Evolutionary conservation across 2,797 vertebrate species (phyloP).

Genomic region (Natrix natrix): DNA sequence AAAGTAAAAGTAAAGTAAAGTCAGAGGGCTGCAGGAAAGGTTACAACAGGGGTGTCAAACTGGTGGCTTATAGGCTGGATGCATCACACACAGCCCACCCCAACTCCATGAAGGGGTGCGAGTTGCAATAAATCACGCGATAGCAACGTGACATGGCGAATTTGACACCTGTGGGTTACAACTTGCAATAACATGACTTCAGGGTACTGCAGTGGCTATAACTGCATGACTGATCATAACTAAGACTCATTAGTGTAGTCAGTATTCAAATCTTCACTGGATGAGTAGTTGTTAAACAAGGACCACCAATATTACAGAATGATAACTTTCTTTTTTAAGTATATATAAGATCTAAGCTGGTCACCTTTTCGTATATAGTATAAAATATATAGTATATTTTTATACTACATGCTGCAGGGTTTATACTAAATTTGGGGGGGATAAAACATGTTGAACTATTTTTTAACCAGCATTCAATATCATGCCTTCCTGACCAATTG

Average conservation of each 20-base stretch:
- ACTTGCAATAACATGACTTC: not conserved
- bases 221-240: not conserved
- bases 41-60: not conserved
- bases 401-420: not conserved
- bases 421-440: conserved; percentile 18
- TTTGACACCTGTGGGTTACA: too few species aligned
- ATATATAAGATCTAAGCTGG: not conserved
- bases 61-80: too few species aligned
- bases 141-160: too few species aligned
- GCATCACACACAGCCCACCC: too few species aligned
- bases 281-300: not conserved
- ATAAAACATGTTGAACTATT: not conserved
- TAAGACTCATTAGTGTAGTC: not conserved
- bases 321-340: not conserved
- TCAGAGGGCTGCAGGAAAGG: not conserved
- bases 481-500: not conserved
- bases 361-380: not conserved
- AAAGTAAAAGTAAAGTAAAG: too few species aligned
- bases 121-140: too few species aligned
- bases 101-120: too few species aligned
- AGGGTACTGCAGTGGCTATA: not conserved
- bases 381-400: conserved; percentile 8
- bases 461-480: not conserved
- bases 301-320: not conserved
- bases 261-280: not conserved